Conservation (phyloP, 2,797 vertebrate genomes). For the Sus cebifrons region DNA sequence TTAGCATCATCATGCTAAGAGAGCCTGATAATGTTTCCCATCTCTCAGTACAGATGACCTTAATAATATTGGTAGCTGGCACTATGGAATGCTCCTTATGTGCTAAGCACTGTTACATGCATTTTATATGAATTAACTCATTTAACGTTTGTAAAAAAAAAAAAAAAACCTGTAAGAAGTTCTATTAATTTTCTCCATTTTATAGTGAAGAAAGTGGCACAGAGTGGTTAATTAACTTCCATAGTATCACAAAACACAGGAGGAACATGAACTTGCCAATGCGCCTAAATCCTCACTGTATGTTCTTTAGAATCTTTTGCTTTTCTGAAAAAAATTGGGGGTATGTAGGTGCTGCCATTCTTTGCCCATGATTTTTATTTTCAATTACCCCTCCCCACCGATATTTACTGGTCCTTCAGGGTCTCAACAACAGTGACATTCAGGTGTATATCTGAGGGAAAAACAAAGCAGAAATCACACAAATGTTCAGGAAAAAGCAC, state of each 20-base stretch:
- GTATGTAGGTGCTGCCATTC: too few relatives aligned
- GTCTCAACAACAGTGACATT: background rate
- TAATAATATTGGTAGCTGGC: background rate
- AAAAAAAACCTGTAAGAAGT: slow-evolving; percentile 27
- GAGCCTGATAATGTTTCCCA: background rate
- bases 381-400: background rate
- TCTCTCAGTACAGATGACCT: background rate
- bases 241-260: background rate
- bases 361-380: background rate
- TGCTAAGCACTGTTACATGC: background rate
- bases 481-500: background rate
- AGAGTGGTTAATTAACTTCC: slow-evolving; percentile 22
- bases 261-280: background rate
- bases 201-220: slow-evolving; percentile 27
- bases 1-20: slow-evolving; percentile 43
- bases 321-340: background rate
- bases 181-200: slow-evolving; percentile 41
- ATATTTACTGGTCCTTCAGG: background rate
- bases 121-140: background rate
- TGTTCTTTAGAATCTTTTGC: background rate
- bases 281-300: background rate
- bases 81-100: background rate
- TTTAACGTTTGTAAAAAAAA: slow-evolving; percentile 33
- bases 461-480: background rate
- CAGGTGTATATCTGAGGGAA: background rate